Evolutionary conservation across 2,797 vertebrate genomes (phyloP).

Genomic region (Mormyrops boulengeri): DNA sequence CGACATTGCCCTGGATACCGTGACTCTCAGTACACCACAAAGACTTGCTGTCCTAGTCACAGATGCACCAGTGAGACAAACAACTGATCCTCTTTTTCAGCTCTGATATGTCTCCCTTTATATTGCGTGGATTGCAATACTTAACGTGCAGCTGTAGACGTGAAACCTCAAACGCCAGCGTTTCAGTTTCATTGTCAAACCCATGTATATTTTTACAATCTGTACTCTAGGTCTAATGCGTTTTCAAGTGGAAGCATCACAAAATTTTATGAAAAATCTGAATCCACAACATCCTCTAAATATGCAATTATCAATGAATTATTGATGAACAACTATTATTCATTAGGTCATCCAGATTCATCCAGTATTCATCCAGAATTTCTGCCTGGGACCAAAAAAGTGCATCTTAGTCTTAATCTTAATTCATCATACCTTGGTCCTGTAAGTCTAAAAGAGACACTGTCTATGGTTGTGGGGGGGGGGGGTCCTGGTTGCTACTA

Average conservation of each 20-base stretch:
- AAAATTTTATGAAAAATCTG: background rate
- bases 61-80: background rate
- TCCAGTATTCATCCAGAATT: background rate
- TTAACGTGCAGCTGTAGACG: background rate
- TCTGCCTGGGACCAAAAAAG: background rate
- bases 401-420: background rate
- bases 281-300: background rate
- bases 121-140: background rate
- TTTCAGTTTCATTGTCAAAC: background rate
- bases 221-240: background rate
- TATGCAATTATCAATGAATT: background rate
- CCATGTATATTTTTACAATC: background rate
- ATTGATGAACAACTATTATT: background rate
- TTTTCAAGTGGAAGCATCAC: background rate
- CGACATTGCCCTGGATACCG: background rate
- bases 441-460: background rate
- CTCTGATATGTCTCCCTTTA: background rate
- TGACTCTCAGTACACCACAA: background rate
- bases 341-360: background rate
- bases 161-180: background rate
- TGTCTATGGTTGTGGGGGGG: background rate
- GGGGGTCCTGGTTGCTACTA: background rate
- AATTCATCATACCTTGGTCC: background rate
- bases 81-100: background rate
- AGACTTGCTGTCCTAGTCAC: background rate